phyloP scores from a whole-genome alignment of 2,888 invertebrate genomes.

The Sclerodermus sp. region DNA sequence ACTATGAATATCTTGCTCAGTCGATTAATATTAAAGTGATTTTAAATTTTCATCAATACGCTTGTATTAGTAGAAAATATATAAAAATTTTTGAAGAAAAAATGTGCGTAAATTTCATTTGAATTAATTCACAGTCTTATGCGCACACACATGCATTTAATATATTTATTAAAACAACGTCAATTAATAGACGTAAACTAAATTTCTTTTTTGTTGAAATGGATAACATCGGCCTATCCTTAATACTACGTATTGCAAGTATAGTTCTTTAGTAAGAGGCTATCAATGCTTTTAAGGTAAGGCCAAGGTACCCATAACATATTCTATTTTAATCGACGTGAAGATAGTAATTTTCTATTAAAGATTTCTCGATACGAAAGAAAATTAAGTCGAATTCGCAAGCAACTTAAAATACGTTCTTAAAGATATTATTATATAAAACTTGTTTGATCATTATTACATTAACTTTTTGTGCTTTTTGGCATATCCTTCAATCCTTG shows the following conservation, averaged over 20 bases:
- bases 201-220: slow-evolving; percentile 30
- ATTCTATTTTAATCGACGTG: slow-evolving; percentile 7
- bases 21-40: slow-evolving; percentile 17
- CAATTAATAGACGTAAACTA: too few species aligned
- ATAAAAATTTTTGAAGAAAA: too few species aligned
- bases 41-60: too few species aligned
- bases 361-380: background rate
- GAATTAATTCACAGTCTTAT: background rate
- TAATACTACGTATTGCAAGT: slow-evolving; percentile 26
- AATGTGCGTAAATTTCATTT: background rate
- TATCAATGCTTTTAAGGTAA: slow-evolving; percentile 43
- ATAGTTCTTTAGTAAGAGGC: slow-evolving; percentile 18
- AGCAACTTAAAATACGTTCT: background rate
- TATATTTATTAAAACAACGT: too few species aligned
- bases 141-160: too few species aligned
- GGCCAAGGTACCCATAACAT: slow-evolving; percentile 56
- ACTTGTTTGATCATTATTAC: slow-evolving; percentile 27
- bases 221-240: slow-evolving; percentile 57
- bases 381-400: background rate
- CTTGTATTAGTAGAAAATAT: too few species aligned
- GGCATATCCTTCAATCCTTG: slow-evolving; percentile 46
- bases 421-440: slow-evolving; percentile 11
- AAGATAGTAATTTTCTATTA: background rate
- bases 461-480: slow-evolving; percentile 46
- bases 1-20: slow-evolving; percentile 24